Evolutionary conservation across 1,140 invertebrate species (phyloP), one percentile per base, ranked within the genome.

Genomic region (Monomorium pharaonis): DNA sequence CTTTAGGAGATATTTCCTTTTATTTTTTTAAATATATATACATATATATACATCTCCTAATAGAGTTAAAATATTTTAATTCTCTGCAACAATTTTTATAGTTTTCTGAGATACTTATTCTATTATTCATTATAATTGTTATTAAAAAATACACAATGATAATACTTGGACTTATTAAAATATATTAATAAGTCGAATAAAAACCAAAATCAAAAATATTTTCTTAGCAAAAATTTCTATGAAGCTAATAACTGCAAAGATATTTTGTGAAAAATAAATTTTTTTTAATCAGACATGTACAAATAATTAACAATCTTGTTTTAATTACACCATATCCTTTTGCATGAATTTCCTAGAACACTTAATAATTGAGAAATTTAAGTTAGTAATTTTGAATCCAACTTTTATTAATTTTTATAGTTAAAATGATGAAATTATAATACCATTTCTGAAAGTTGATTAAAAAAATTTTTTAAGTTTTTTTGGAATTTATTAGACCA

Each of bases 201-300:
- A 65, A 63, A 33, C 16, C 0, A n/a, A 30, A 65, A 24, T 74
- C 51, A 74, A 49, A n/a, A 70, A 24, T 65, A 37, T 80, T 51
- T 67, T 65, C 18, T 37, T 24, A 51, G n/a, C 7, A 3, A 49
- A 47, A 78, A n/a, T 78, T 51, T 51, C 9, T 67, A 49, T 37
- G n/a, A 33, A 65, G 3, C 4, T 42, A 37, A 76, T 47, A 51
- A 7, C 1, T 80, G 24, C 18, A 24, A 80, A 69, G 30, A 69
- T 80, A 80, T 56, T 69, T 80, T 69, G 16, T 80, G 33, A 80
- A 37, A 69, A 80, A 80, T 80, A 80, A 69, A 69, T 33, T 14
- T 80, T 80, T 69, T 80, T 16, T 42, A 37, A 78, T 65, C 3
- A 21, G 1, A 14, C 5, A 7, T 47, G 27, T 42, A 0, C 63